phyloP scores from a whole-genome alignment of 2,888 invertebrate genomes.

The Drosophila subquinaria region DNA sequence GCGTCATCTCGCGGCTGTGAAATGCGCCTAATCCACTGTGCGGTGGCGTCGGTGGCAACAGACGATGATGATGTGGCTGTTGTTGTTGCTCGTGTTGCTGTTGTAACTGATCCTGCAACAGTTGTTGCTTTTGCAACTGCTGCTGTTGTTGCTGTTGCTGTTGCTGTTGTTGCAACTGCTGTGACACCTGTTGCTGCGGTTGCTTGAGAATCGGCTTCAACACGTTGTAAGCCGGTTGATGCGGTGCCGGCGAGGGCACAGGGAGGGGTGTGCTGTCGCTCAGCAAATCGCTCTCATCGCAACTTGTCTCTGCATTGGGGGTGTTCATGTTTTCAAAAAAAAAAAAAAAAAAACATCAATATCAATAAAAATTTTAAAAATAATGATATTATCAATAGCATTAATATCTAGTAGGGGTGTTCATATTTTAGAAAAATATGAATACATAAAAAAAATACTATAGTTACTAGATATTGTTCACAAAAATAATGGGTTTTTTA shows the following conservation, averaged over 20 bases:
- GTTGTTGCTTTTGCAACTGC: not conserved
- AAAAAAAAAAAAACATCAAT: too few species aligned
- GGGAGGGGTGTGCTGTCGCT: conserved; percentile 61
- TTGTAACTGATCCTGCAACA: conserved; percentile 8
- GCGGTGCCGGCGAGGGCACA: conserved; percentile 71
- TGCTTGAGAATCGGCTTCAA: conserved; percentile 80
- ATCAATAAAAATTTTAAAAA: too few species aligned
- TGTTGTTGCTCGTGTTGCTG: conserved; percentile 15
- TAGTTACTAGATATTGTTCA: too few species aligned
- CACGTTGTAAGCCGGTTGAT: conserved; percentile 70
- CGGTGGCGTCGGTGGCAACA: conserved; percentile 78
- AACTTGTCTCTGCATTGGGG: conserved; percentile 69
- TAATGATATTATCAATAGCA: too few species aligned
- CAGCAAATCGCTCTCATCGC: conserved; percentile 83
- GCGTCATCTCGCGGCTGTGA: conserved; percentile 75
- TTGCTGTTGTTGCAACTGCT: conserved; percentile 33
- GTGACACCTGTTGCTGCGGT: conserved; percentile 51
- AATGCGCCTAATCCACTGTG: conserved; percentile 68
- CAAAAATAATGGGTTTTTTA: too few species aligned
- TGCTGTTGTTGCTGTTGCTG: conserved; percentile 54
- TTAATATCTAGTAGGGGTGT: too few species aligned
- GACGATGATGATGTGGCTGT: conserved; percentile 65
- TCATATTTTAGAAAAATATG: too few species aligned
- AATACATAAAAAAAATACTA: too few species aligned
- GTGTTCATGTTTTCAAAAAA: too few species aligned